phyloP scores from a whole-genome alignment of 2,113 vertebrate species.

The Thomomys bottae region DNA sequence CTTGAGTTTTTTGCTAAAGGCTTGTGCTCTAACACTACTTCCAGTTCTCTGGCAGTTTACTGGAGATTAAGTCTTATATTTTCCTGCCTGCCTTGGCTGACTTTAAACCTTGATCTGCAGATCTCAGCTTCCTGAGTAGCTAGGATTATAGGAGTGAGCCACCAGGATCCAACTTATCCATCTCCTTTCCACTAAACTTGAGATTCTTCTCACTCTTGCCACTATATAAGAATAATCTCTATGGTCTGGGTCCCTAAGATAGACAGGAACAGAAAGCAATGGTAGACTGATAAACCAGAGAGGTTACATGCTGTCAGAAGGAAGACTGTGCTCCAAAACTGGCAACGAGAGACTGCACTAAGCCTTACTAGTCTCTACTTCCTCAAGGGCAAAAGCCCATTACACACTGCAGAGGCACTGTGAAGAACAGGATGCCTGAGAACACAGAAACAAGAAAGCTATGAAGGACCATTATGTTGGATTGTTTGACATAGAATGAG shows the following conservation, averaged over 20 bases:
- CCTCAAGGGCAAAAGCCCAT: not conserved
- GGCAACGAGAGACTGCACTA: not conserved
- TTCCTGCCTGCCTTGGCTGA: no score
- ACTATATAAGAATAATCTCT: not conserved
- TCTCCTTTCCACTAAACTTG: not conserved
- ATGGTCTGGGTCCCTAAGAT: not conserved
- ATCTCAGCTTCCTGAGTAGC: no score
- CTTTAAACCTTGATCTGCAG: no score
- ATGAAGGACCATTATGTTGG: not conserved
- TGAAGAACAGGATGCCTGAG: not conserved
- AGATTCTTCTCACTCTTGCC: not conserved
- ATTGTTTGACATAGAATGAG: not conserved
- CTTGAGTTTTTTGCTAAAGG: no score
- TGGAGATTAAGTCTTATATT: no score
- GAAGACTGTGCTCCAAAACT: not conserved
- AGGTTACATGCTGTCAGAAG: not conserved
- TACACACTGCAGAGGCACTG: fast-evolving
- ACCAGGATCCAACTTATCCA: no score
- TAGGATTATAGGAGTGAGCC: no score
- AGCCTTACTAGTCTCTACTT: not conserved
- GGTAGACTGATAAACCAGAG: not conserved
- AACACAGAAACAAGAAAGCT: not conserved
- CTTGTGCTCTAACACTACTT: no score
- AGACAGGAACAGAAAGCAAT: not conserved
- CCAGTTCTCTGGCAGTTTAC: no score